Conservation (phyloP, 2,797 vertebrate species). For the Pampus argenteus region DNA sequence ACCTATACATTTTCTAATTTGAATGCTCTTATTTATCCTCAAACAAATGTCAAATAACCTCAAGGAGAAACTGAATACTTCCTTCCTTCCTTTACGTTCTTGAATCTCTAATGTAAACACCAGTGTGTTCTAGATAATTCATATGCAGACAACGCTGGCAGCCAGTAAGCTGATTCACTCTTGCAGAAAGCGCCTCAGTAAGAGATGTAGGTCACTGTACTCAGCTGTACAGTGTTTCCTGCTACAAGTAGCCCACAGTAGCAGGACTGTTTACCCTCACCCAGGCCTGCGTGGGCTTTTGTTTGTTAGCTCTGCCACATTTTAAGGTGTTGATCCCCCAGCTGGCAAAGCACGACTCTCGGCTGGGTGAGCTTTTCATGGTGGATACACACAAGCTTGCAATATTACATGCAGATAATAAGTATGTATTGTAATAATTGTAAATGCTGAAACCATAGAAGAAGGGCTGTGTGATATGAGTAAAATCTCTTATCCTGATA, state of each 20-base stretch:
- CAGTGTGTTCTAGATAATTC: slow-evolving; percentile 23
- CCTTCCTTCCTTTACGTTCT: background rate
- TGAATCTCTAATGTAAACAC: background rate
- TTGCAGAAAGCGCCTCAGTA: slow-evolving; percentile 47
- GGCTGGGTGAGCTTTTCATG: slow-evolving; percentile 26
- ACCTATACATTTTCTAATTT: background rate
- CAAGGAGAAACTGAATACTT: background rate
- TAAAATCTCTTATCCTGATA: too few species aligned
- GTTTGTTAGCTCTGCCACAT: slow-evolving; percentile 55
- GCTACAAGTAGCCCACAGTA: slow-evolving; percentile 46
- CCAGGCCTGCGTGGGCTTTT: slow-evolving; percentile 55
- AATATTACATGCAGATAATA: background rate
- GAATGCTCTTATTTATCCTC: background rate
- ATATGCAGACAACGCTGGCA: slow-evolving; percentile 26
- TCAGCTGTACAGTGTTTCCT: slow-evolving; percentile 61
- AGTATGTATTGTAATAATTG: background rate
- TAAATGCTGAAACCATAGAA: too few species aligned
- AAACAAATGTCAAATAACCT: background rate
- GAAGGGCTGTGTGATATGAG: too few species aligned
- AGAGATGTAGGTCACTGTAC: slow-evolving; percentile 77
- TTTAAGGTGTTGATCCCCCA: slow-evolving; percentile 70
- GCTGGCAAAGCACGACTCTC: slow-evolving; percentile 37
- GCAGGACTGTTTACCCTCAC: slow-evolving; percentile 29
- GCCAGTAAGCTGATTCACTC: slow-evolving; percentile 54
- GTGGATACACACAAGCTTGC: slow-evolving; percentile 8